A percentile compares a stretch with the other conserved stretches of the same genome.
phyloP scores from a whole-genome alignment of 2,113 vertebrate species.

The Thalassoma bifasciatum region DNA sequence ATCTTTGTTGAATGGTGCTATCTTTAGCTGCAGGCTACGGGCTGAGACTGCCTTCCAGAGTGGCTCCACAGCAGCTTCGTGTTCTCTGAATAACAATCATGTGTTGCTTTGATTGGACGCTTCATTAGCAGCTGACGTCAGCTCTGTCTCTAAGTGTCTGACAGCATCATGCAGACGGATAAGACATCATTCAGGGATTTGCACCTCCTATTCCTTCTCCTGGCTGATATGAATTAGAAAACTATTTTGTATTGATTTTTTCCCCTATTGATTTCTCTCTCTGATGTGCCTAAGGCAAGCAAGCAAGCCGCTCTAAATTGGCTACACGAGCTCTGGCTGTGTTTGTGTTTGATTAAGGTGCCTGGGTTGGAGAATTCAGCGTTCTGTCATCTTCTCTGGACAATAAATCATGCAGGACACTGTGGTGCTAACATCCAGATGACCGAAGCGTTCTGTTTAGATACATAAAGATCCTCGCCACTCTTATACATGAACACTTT shows the following conservation, averaged over 20 bases:
- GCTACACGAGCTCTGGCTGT: conserved; percentile 27
- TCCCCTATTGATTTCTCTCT: conserved; percentile 44
- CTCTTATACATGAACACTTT: too few relatives aligned
- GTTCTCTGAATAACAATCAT: conserved; percentile 55
- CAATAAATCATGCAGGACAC: neutral
- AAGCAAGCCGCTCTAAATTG: conserved; percentile 25
- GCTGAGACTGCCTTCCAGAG: conserved; percentile 50
- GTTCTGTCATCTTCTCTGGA: conserved; percentile 1
- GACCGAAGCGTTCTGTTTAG: neutral
- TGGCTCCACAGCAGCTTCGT: conserved; percentile 29
- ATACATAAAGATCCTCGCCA: neutral
- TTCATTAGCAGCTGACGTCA: conserved; percentile 53
- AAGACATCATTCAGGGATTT: conserved; percentile 39
- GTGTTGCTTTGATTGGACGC: conserved; percentile 58
- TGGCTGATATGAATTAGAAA: conserved; percentile 53
- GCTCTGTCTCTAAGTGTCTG: conserved; percentile 26
- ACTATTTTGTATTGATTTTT: conserved; percentile 63
- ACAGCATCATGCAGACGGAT: conserved; percentile 49
- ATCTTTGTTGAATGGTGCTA: conserved; percentile 68
- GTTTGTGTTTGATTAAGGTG: conserved; percentile 38
- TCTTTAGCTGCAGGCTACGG: conserved; percentile 69
- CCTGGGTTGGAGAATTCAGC: conserved; percentile 10
- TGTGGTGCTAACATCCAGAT: neutral
- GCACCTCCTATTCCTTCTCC: conserved; percentile 12
- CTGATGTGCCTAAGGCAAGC: conserved; percentile 32